These are phyloP conservation scores for Anoplolepis gracilipes DNA, from an alignment of 1,140 invertebrate species.

Conservation along the genomic window DNA sequence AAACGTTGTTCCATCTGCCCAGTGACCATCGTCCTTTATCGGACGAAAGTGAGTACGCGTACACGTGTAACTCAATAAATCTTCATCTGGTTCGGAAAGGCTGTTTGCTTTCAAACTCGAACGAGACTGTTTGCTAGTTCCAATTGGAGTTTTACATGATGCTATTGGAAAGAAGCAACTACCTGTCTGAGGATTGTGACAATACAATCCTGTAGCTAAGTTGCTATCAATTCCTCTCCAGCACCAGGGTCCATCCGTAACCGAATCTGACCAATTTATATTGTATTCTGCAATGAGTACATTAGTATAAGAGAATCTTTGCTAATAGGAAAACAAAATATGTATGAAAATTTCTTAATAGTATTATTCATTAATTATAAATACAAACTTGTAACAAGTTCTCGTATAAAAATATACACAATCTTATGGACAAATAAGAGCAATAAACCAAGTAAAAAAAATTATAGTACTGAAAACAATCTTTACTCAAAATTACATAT, in stretches of 20 bases:
- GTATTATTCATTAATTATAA: conserved; percentile 56
- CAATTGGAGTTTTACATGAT: conserved; percentile 77
- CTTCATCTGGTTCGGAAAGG: conserved; percentile 87
- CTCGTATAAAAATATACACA: too few species aligned
- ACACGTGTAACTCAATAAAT: conserved; percentile 89
- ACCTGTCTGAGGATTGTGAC: conserved; percentile 75
- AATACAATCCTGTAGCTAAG: conserved; percentile 69
- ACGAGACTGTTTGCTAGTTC: conserved; percentile 77
- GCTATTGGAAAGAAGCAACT: conserved; percentile 77
- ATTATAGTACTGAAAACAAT: too few species aligned
- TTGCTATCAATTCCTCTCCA: conserved; percentile 80
- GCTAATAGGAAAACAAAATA: neutral
- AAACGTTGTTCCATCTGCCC: conserved; percentile 90
- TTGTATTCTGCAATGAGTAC: conserved; percentile 18
- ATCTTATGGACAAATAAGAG: too few species aligned
- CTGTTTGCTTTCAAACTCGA: conserved; percentile 74
- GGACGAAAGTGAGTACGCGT: conserved; percentile 92
- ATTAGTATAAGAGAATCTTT: neutral
- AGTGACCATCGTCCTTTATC: conserved; percentile 87
- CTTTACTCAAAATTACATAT: too few species aligned
- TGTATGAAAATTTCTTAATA: neutral
- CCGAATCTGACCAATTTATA: conserved; percentile 80
- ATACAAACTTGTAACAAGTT: too few species aligned
- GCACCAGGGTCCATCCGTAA: conserved; percentile 81
- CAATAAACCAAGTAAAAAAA: too few species aligned